Base-by-base conservation (phyloP, 1,140 invertebrate genomes). In the Pachyrhynchus sulphureomaculatus region DNA sequence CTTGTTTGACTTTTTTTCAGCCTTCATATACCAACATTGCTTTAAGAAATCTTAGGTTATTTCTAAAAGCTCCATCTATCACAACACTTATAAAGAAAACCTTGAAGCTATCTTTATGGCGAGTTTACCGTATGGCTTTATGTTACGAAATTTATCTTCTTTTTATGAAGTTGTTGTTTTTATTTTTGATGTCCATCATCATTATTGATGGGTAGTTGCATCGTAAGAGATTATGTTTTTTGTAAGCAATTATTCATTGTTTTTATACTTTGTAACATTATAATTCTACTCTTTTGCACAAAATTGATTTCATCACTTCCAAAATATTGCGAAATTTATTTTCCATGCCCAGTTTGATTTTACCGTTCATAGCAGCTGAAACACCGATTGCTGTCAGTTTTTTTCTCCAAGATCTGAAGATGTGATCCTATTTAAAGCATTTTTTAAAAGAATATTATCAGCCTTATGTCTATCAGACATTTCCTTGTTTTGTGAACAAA, bases 401-500 rank as follows among this genome's bases (percentile, higher is more conserved):
- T 69, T 76, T 74, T 15, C 63, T 59, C 5, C 76, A 41, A 59
- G 21, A 54, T 80, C 73, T 62, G 67, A 75, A 12, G 77, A 57
- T 61, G 72, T 70, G 39, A 78, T 64, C 61, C 72, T 65, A 52
- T 68, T 12, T 71, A 70, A 77, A 24, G 77, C 77, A 63, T 71
- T 73, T 34, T 76, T 61, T 32, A 68, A 61, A 47, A 80, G 70
- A 51, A 64, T 32, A 52, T 71, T 66, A 71, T 80, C 78, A 26
- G 77, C 79, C 58, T 63, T 48, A 60, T 78, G 70, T 66, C 79
- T 65, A 23, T 66, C 62, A 29, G 51, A 26, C 44, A 76, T 52
- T 70, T 77, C 62, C 24, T 71, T 69, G 37, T 64, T 68, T 62
- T 75, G 56, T 0, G 68, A 65, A 66, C 80, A 80, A 2, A 68